These are phyloP conservation scores for Nasonia vitripennis DNA, from an alignment of 1,140 invertebrate genomes.

Conservation along the genomic window DNA sequence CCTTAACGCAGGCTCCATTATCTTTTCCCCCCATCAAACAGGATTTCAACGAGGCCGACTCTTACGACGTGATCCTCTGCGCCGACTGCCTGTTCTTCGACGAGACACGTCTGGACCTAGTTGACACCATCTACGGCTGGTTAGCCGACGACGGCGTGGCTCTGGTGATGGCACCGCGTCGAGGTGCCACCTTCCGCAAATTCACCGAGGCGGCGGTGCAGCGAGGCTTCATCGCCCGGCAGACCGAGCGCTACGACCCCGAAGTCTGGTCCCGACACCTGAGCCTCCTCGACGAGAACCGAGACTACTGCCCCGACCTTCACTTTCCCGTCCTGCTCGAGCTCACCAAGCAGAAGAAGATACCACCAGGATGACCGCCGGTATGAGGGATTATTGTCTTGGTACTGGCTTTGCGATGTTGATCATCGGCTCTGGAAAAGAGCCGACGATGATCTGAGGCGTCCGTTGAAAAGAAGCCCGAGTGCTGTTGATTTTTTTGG, in stretches of 20 bases:
- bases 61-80: slow-evolving; percentile 84
- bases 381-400: not conserved
- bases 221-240: slow-evolving; percentile 77
- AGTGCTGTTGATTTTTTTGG: not conserved
- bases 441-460: not conserved
- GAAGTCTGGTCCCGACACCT: slow-evolving; percentile 82
- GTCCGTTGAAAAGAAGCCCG: not conserved
- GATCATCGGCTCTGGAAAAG: not conserved
- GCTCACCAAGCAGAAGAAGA: slow-evolving; percentile 70
- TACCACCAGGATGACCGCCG: slow-evolving; percentile 63
- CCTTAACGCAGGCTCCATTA: not conserved
- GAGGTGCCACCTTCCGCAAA: slow-evolving; percentile 82
- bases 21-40: slow-evolving; percentile 13
- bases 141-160: slow-evolving; percentile 81
- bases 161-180: slow-evolving; percentile 85
- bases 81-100: slow-evolving; percentile 92
- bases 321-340: slow-evolving; percentile 82
- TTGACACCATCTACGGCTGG: slow-evolving; percentile 82
- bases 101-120: slow-evolving; percentile 82
- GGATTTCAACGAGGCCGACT: slow-evolving; percentile 61
- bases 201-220: slow-evolving; percentile 80
- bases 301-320: slow-evolving; percentile 81
- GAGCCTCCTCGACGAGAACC: slow-evolving; percentile 76
- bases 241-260: slow-evolving; percentile 79
- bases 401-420: not conserved